Evolutionary conservation across 2,888 invertebrate species (phyloP), one percentile per base, ranked within the genome.

Genomic region (Chalcosyrphus nemorum): DNA sequence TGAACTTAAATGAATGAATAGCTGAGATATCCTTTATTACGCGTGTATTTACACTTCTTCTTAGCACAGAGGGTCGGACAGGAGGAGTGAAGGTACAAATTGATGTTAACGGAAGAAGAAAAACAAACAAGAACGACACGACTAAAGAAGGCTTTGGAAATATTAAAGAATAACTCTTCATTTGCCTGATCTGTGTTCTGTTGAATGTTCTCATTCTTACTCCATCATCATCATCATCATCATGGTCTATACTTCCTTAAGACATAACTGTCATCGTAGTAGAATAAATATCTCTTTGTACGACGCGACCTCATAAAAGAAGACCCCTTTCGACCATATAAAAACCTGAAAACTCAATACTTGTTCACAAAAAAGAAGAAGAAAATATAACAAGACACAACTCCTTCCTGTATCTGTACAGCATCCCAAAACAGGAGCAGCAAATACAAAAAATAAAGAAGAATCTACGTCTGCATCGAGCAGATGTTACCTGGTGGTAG

Each of bases 401-500:
- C 4, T 13, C 24, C 21, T 24, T 17, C 45, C 43, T 17, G 13
- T 13, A 38, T 21, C 50, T 24, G 21, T 50, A 24, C 4, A 2
- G 27, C 11, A 24, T 11, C 13, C 7, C 24, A n/a, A 21, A 13
- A 13, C 50, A 50, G 5, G 29, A 9, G n/a, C n/a, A 43, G 15
- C 21, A 2, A 43, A 57, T n/a, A n/a, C n/a, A n/a, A n/a, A n/a
- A n/a, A n/a, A n/a, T n/a, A n/a, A 45, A 50, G 27, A 54, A 19
- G 50, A 38, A 45, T 50, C 38, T 35, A 45, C 29, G 27, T 54
- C 15, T 71, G 43, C 54, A 56, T 21, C 15, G 56, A 72, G 78
- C 78, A 78, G 78, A 78, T 78, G 78, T 78, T 68, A 68, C 54
- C 43, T 68, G 54, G 9, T 68, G 54, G 9, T 68, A 15, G 65